A percentile compares a stretch with the other conserved stretches of the same genome.
phyloP scores from a whole-genome alignment of 2,888 invertebrate species.

The Erynnis tages region DNA sequence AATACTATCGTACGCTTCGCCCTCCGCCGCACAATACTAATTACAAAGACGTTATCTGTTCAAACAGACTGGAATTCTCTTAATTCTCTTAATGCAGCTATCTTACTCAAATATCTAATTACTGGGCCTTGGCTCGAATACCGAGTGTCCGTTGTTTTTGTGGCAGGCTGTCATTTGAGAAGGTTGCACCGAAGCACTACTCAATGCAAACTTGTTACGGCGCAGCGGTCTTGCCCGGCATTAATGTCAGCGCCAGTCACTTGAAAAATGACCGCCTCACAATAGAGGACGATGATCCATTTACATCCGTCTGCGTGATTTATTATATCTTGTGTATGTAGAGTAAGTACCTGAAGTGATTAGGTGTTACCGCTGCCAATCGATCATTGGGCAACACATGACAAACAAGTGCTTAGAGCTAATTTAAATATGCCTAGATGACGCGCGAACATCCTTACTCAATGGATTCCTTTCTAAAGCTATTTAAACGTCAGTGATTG shows the following conservation, averaged over 20 bases:
- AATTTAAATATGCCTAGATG: constrained; percentile 16
- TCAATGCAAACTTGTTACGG: constrained; percentile 77
- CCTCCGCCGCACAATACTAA: constrained; percentile 41
- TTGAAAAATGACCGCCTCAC: constrained; percentile 45
- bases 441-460: too few relatives aligned
- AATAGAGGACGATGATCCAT: constrained; percentile 41
- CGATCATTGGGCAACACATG: constrained; percentile 23
- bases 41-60: constrained; percentile 54
- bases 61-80: constrained; percentile 56
- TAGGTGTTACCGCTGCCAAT: constrained; percentile 18
- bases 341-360: constrained; percentile 28
- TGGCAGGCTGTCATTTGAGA: constrained; percentile 76
- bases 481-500: too few relatives aligned
- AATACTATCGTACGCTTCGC: constrained; percentile 2
- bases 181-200: constrained; percentile 67
- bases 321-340: constrained; percentile 36
- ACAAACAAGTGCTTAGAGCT: constrained; percentile 28
- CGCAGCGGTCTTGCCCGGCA: constrained; percentile 32
- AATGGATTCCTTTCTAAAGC: too few relatives aligned
- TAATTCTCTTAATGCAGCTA: constrained; percentile 63
- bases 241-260: constrained; percentile 46
- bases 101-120: constrained; percentile 75
- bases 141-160: constrained; percentile 76
- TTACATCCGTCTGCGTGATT: constrained; percentile 39
- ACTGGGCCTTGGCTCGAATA: constrained; percentile 78